Percentiles rank a stretch among this genome's conserved stretches.
Evolutionary conservation across 2,888 invertebrate genomes (phyloP).

Genomic region (Drosophila nigricruria): DNA sequence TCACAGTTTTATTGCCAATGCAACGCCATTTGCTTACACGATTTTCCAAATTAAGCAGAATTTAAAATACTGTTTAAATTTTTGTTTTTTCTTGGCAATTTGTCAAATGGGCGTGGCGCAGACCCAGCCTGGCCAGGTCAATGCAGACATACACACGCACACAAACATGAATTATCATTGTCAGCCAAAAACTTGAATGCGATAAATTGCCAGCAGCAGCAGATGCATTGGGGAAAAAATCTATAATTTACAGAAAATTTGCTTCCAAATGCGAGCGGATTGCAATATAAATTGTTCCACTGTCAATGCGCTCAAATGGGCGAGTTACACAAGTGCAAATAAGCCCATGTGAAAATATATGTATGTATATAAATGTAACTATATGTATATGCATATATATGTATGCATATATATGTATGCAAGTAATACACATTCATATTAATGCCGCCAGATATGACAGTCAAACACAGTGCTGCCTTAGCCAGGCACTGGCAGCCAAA

Average conservation of each 20-base stretch:
- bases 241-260: constrained; percentile 79
- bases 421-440: constrained; percentile 44
- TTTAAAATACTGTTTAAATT: constrained; percentile 36
- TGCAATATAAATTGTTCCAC: constrained; percentile 52
- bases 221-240: constrained; percentile 62
- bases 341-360: constrained; percentile 10
- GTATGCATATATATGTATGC: not conserved
- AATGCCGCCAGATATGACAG: constrained; percentile 61
- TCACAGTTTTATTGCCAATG: constrained; percentile 13
- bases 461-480: constrained; percentile 43
- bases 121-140: constrained; percentile 26
- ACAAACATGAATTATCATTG: constrained; percentile 69
- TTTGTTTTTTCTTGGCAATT: constrained; percentile 61
- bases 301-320: constrained; percentile 35
- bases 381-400: not conserved
- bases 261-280: constrained; percentile 64
- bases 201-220: constrained; percentile 67
- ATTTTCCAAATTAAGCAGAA: constrained; percentile 33
- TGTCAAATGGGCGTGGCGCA: constrained; percentile 72
- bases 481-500: constrained; percentile 36
- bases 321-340: constrained; percentile 24
- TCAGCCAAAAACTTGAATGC: constrained; percentile 70
- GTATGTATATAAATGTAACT: constrained; percentile 1
- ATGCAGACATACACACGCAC: constrained; percentile 23
- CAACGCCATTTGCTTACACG: constrained; percentile 12